Base-by-base conservation (phyloP, 2,888 invertebrate species). In the Meiosimyza decipiens region DNA sequence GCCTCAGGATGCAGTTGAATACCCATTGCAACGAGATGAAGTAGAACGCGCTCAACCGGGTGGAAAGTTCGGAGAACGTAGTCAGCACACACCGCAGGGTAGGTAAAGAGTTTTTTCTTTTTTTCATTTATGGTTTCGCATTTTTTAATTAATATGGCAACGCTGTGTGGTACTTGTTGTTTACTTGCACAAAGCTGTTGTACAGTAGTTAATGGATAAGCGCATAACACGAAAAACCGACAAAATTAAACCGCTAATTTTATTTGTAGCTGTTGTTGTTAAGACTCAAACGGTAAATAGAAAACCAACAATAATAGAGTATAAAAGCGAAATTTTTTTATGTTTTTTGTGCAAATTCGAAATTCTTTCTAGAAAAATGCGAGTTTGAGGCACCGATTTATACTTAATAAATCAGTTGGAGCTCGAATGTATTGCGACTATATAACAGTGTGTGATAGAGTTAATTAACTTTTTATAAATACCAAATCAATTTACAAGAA, bases 11-110 rank as follows among this genome's bases (percentile, higher is more conserved):
- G 89, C 88, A 78, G 88, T 89, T 77, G 92, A 92, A 85, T 91
- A 91, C 87, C 91, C 92, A 74, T 86, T 92, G 80, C 92, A 92
- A 85, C 88, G 91, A 78, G 92, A 92, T 86, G 92, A 91, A 86
- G 91, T 92, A 75, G 91, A 92, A 82, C 79, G 84, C 6, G 76
- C 79, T 7, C 75, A 73, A 28, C 51, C 62, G 59, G 80, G 79
- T 70, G 88, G 88, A 79, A 89, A 89, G 85, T 60, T 73, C 54
- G 89, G 89, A 76, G 90, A 90, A 79, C 87, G 88, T 75, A 89
- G 88, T 83, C 82, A 81, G 28, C 80, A 83, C 73, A 82, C 81
- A 70, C 86, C 86, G 57, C 85, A 84, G 80, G 82, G 86, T 87
- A 80, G 82, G 83, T 77, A 62, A 54, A 40, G 40, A 54, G 60